These are phyloP conservation scores for Chloromyia formosa DNA, from an alignment of 2,888 invertebrate species.

Conservation along the genomic window DNA sequence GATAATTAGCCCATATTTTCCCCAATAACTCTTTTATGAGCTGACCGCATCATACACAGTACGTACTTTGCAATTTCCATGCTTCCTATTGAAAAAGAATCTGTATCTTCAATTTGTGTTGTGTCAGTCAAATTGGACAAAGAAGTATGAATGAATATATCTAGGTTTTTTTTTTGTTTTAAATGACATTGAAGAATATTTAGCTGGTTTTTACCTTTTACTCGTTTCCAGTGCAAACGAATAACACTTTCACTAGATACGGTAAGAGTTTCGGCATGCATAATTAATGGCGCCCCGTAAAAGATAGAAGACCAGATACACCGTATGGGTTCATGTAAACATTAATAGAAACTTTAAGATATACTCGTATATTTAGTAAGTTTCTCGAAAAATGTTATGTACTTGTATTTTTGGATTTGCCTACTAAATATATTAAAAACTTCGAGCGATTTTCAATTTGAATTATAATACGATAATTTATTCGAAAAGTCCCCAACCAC, in stretches of 20 bases:
- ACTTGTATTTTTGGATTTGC: too few species aligned
- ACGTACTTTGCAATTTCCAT: too few species aligned
- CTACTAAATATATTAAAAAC: too few species aligned
- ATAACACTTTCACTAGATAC: constrained; percentile 21
- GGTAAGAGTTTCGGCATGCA: constrained; percentile 25
- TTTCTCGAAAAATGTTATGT: neutral
- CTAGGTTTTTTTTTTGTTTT: neutral
- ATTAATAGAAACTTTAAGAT: neutral
- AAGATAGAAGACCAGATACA: constrained; percentile 15
- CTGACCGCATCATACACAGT: too few species aligned
- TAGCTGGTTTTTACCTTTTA: neutral
- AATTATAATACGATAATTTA: too few species aligned
- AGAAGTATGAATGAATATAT: too few species aligned
- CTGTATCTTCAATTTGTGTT: too few species aligned
- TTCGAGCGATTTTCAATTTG: too few species aligned
- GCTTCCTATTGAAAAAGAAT: too few species aligned
- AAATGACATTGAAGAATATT: constrained; percentile 24
- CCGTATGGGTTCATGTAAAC: neutral
- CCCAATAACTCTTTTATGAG: neutral
- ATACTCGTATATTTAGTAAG: neutral
- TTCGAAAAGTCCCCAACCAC: too few species aligned
- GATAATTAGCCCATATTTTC: neutral
- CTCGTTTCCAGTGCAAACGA: neutral
- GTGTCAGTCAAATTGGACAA: too few species aligned
- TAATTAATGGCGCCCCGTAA: constrained; percentile 10